Percentiles rank a stretch among this genome's conserved stretches.
Conservation (phyloP, 2,797 vertebrate genomes). For the Pangasius sanitwongsei region DNA sequence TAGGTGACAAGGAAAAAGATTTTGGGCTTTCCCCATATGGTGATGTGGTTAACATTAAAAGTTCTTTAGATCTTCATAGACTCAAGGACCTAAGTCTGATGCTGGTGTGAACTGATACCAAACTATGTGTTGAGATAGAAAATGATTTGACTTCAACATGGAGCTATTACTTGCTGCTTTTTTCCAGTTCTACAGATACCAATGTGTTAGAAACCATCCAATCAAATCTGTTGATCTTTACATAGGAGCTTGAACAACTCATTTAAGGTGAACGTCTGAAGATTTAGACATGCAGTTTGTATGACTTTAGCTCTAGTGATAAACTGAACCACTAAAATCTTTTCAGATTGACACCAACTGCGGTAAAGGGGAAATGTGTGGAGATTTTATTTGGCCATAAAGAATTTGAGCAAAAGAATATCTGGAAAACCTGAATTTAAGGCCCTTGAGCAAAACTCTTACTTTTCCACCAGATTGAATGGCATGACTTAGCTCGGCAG, state of each 20-base stretch:
- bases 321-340: background rate
- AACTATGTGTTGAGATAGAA: background rate
- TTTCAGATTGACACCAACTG: background rate
- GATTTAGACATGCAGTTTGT: background rate
- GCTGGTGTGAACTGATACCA: background rate
- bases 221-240: background rate
- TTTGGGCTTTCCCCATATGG: background rate
- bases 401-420: background rate
- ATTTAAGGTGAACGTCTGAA: background rate
- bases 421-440: background rate
- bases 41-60: constrained; percentile 9
- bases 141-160: background rate
- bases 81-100: background rate
- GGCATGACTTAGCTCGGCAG: background rate
- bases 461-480: background rate
- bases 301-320: background rate
- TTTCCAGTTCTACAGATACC: background rate
- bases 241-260: background rate
- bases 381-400: too few species aligned
- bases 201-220: background rate
- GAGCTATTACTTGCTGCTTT: background rate
- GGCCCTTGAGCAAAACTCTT: background rate
- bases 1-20: background rate
- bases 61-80: background rate
- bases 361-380: background rate